Conservation (phyloP, 2,113 vertebrate species). For the Megaceryle maxima region DNA sequence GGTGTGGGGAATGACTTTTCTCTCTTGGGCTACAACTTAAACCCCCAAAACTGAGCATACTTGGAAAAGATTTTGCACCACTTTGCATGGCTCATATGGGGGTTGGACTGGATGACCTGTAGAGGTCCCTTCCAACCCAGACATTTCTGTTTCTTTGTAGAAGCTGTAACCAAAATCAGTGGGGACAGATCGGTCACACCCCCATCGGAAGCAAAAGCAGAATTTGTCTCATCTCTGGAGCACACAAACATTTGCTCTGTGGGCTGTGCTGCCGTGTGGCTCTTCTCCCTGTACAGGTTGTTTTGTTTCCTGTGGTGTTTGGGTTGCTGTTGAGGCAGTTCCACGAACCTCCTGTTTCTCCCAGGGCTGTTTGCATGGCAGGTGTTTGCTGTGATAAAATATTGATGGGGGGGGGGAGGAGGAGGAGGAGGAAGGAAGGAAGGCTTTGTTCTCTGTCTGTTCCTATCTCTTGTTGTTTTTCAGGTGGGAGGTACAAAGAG, state of each 20-base stretch:
- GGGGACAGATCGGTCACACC: background rate
- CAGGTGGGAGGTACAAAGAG: background rate
- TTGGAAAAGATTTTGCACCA: background rate
- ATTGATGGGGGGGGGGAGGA: conserved; percentile 27
- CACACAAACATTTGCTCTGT: background rate
- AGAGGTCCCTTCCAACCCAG: too few relatives aligned
- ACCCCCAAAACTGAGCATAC: background rate
- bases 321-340: conserved; percentile 39
- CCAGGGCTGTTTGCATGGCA: conserved; percentile 41
- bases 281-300: conserved; percentile 16
- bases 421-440: conserved; percentile 41
- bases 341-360: conserved; percentile 54
- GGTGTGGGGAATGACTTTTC: background rate
- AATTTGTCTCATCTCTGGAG: background rate
- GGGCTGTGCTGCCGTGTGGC: background rate
- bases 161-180: background rate
- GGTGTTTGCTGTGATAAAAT: conserved; percentile 60
- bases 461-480: background rate
- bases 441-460: background rate
- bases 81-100: background rate
- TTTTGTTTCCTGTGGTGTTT: conserved; percentile 57
- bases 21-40: background rate
- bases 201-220: background rate
- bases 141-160: background rate
- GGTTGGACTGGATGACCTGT: too few relatives aligned